Base-by-base conservation (phyloP, 2,113 vertebrate species). In the Chiloscyllium plagiosum region DNA sequence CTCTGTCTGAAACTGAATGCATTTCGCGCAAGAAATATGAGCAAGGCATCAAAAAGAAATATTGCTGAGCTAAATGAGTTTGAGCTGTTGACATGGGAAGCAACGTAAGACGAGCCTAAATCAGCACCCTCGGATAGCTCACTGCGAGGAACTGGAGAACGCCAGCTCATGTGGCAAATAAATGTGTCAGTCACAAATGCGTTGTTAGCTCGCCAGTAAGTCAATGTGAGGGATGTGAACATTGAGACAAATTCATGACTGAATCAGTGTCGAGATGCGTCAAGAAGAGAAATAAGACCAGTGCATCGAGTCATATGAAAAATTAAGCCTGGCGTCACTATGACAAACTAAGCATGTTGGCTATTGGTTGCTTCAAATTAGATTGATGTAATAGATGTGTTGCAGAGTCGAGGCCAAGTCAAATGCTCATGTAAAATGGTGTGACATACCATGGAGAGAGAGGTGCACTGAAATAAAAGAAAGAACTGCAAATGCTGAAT, bases 91-190 rank as follows among this genome's bases (percentile, higher is more conserved):
- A 33, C 13, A 65, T 61, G 52, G 26, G 13, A 50, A 1, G 56
- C 29, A 65, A 61, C 6, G 5, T 15, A 65, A 37, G 65, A 33
- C 17, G 0, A 65, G 33, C 33, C 29, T n/a, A 93, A 66, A 37
- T 93, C 89, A 93, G 89, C 89, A 93, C 89, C 42, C 89, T 24
- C 10, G 89, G 89, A 93, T 19, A 93, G 61, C n/a, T 93, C 61
- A 66, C 26, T 29, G 56, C 6, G 61, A 93, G 33, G 61, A 65
- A 93, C 20, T 42, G 20, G 5, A 66, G 61, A 66, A 37, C 61
- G 19, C 20, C 61, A 22, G 56, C 22, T 52, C 47, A 26, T 13
- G 10, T 37, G 61, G n/a, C 89, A 66, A 90, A 61, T 90, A 61
- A 90, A 61, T 22, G 37, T 22, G n/a, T 15, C 17, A 17, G 33